Evolutionary conservation across 2,113 vertebrate species (phyloP).

Genomic region (Edolisoma coerulescens): DNA sequence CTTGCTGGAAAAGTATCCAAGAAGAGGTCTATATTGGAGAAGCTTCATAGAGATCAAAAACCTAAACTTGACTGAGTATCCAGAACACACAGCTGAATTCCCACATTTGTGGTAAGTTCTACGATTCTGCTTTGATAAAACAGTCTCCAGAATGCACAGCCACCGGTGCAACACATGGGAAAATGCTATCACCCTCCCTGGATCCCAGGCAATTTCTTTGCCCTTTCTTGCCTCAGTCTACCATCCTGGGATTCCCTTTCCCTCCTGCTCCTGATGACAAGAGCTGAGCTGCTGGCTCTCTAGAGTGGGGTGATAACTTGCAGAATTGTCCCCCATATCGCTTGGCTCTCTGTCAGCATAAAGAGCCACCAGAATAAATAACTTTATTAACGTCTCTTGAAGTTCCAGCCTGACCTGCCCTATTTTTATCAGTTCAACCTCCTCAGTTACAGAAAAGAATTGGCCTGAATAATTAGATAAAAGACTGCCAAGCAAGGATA

Average conservation of each 20-base stretch:
- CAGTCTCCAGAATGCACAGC: not conserved
- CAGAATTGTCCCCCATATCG: not conserved
- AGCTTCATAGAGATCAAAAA: not conserved
- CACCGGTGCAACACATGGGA: not conserved
- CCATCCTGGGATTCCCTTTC: not conserved
- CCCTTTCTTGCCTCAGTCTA: not conserved
- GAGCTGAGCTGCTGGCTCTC: not conserved
- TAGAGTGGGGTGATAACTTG: not conserved
- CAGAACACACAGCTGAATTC: not conserved
- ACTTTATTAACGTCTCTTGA: not conserved
- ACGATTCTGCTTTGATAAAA: not conserved
- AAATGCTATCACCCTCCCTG: not conserved
- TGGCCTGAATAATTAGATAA: not conserved
- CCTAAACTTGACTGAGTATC: not conserved
- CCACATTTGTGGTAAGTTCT: fast-evolving
- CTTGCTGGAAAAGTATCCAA: not conserved
- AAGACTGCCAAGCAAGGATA: not conserved
- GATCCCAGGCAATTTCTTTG: not conserved
- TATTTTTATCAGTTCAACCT: not conserved
- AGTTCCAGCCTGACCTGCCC: not conserved
- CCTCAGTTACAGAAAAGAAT: not conserved
- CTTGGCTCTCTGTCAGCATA: not conserved
- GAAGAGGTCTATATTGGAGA: not conserved
- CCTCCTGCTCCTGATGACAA: fast-evolving
- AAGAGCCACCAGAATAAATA: not conserved